Evolutionary conservation across 2,888 invertebrate species (phyloP).

Genomic region (Blastobasis lacticolella): DNA sequence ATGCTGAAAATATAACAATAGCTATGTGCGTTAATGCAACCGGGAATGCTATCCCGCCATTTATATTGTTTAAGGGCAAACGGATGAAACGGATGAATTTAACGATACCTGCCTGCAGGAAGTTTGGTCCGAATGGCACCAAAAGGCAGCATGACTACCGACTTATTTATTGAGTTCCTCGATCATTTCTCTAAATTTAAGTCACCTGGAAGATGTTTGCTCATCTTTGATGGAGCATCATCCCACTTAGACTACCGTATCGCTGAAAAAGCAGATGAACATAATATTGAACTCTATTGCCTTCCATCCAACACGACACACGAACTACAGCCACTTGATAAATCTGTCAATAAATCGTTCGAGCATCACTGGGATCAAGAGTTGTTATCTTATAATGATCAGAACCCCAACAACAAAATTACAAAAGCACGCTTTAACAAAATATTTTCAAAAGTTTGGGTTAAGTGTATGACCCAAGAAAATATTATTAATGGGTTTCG

Average conservation of each 20-base stretch:
- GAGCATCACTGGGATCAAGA: conserved; percentile 4
- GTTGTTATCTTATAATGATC: not conserved
- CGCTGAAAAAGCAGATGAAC: conserved; percentile 11
- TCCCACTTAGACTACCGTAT: conserved; percentile 9
- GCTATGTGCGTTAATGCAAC: conserved; percentile 8
- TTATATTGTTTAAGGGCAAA: conserved; percentile 11
- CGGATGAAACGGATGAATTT: conserved; percentile 10
- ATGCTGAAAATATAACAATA: conserved; percentile 12
- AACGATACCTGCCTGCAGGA: conserved; percentile 12
- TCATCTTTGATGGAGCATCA: conserved; percentile 12
- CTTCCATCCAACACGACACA: conserved; percentile 13
- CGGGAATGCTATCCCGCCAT: conserved; percentile 8
- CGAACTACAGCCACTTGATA: conserved; percentile 16
- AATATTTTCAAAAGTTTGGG: conserved; percentile 2
- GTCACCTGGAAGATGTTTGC: conserved; percentile 9
- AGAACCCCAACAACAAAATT: conserved; percentile 1
- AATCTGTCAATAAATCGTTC: conserved; percentile 4
- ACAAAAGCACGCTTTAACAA: conserved; percentile 2
- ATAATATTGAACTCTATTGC: conserved; percentile 12
- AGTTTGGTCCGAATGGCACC: conserved; percentile 11
- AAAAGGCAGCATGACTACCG: conserved; percentile 14
- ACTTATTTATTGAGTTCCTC: conserved; percentile 6
- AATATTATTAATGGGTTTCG: conserved; percentile 15
- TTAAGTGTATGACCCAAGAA: conserved; percentile 9
- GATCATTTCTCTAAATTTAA: conserved; percentile 11